Base-by-base conservation (phyloP, 2,888 invertebrate species). In the Pollenia labialis region DNA sequence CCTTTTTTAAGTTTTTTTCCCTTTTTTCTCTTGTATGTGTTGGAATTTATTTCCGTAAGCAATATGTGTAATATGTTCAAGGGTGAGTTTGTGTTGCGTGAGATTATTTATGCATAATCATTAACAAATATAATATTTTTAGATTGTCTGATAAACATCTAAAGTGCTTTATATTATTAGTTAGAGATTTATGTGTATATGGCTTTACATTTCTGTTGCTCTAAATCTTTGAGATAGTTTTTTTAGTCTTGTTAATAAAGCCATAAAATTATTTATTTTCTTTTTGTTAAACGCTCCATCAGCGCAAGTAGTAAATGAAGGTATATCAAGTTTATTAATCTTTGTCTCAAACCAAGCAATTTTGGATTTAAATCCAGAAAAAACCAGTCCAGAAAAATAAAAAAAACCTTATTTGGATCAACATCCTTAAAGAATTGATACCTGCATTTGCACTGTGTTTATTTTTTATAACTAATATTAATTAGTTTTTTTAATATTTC, bases 101-200 rank as follows among this genome's bases (percentile, higher is more conserved):
- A 7, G 71, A 48, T 66, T 62, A 69, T 74, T 77, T 79, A 82
- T 85, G 62, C 66, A 82, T 79, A 77, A 82, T 85, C 77, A 85
- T 85, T 85, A 82, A 74, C 58, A 74, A 52, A 76, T 71, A 81
- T 48, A 71, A 79, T 72, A 82, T 68, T 50, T 71, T 80, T 74
- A 56, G 46, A 62, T 76, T 79, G 54, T 68, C 68, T 46, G 72
- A 74, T 82, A 74, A 72, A 62, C 23, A 74, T 74, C 77, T 79
- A 52, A 79, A 74, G 68, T 77, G 77, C 16, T 81, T 84, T 54
- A 68, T 58, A 74, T 48, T 66, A 9, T 56, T 54, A 54, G 18
- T 62, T 32, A 40, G 50, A 14, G 52, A 9, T 16, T 16, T 32
- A 11, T 42, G 18, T 75, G 40, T 40, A 32, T 32, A 6, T 6